Evolutionary conservation across 2,113 vertebrate species (phyloP), one percentile per base, ranked within the genome.

Genomic region (Daubentonia madagascariensis): DNA sequence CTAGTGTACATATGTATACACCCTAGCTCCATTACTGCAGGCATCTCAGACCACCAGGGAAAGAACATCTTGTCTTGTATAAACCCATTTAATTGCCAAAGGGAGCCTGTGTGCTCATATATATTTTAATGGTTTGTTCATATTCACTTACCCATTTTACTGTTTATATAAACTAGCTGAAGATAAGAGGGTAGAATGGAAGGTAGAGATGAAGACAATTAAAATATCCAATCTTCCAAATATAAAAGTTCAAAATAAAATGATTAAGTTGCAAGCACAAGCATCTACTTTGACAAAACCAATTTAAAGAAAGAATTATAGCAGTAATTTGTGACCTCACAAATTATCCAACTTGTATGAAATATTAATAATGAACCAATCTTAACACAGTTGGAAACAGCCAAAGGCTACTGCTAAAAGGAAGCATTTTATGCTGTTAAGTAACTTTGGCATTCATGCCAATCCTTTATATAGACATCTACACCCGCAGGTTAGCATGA

Each of bases 341-440:
- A 97, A 98, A 98, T 86, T 93, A 96, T 91, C 91, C 54, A 86
- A 89, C 8, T 96, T 97, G 48, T 92, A 98, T 92, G 76, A 96
- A 97, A 98, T 57, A 57, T 57, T 57, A 57, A 57, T 98, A 98
- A 98, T 95, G 89, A 98, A 93, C 13, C 61, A 84, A 79, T 92
- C 75, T 96, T 85, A 88, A 97, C 65, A 97, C 85, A 98, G 84
- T 1, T 94, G 96, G 92, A 98, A 98, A 98, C 92, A 98, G 96
- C 92, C 97, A 98, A 98, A 92, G 94, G 96, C 94, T 97, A 93
- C 93, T 98, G 97, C 76, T 98, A 97, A 98, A 98, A 97, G 91
- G 91, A 81, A 98, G 92, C 95, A 50, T 95, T 97, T 93, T 93
- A 43, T 72, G 90, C 92, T 88, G 67, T 92, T 97, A 97, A 98